phyloP scores from a whole-genome alignment of 2,113 vertebrate genomes.

The Ptyas mucosa region DNA sequence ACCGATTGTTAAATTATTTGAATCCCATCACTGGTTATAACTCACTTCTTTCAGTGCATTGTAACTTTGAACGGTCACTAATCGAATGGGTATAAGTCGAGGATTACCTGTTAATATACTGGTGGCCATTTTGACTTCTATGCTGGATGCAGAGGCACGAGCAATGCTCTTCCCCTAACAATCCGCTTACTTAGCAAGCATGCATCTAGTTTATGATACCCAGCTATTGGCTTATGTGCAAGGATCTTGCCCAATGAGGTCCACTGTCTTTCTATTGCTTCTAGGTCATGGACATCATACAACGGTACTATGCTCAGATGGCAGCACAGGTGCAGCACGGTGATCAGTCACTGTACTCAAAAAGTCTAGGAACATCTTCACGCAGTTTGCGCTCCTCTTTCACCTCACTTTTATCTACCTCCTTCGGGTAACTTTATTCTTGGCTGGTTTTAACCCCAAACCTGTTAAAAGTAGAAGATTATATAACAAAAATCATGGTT shows the following conservation, averaged over 20 bases:
- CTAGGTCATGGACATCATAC: conserved; percentile 66
- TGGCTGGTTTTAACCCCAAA: conserved; percentile 4
- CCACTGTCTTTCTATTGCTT: neutral
- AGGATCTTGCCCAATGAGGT: neutral
- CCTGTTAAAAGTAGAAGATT: neutral
- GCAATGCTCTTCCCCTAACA: neutral
- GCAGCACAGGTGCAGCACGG: conserved; percentile 40
- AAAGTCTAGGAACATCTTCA: conserved; percentile 29
- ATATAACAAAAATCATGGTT: neutral
- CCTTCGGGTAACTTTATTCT: conserved; percentile 40
- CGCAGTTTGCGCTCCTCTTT: conserved; percentile 45
- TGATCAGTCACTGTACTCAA: neutral
- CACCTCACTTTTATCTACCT: conserved; percentile 49
- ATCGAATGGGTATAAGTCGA: neutral
- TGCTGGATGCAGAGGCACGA: neutral
- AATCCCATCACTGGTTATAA: neutral
- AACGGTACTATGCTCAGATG: conserved; percentile 58
- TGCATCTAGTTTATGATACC: neutral
- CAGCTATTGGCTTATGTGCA: neutral
- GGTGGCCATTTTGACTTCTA: neutral
- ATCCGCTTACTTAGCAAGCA: neutral
- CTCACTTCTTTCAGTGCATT: neutral
- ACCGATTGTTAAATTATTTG: too few relatives aligned
- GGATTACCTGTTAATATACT: neutral
- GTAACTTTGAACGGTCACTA: neutral